Evolutionary conservation across 2,888 invertebrate genomes (phyloP), one percentile per base, ranked within the genome.

Genomic region (Apoda limacodes): DNA sequence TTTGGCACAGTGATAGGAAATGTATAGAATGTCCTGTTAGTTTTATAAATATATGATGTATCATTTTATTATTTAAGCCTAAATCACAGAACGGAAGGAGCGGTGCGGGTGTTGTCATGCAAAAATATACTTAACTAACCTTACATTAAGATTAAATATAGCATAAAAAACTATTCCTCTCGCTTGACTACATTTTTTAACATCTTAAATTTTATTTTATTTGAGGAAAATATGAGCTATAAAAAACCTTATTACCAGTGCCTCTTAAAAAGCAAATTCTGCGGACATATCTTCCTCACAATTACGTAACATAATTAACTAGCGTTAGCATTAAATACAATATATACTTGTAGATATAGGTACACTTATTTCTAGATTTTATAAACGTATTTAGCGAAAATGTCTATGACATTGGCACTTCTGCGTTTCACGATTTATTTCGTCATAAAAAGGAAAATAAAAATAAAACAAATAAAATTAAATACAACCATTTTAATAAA

Each of bases 1-100:
- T n/a, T 75, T 76, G 76, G 76, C 76, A 76, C 76, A 72, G 66
- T 61, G 47, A 48, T 65, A 65, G 63, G 65, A 61, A 60, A 62
- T n/a, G n/a, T n/a, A n/a, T n/a, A n/a, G n/a, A n/a, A n/a, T n/a
- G n/a, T 47, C 45, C 36, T 37, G 17, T 20, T 52, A 48, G 56
- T 7, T 6, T 46, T 52, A 53, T 46, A 53, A 48, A 59, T 69
- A 64, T 52, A 52, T 57, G 68, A 60, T 56, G 52, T 33, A 17
- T 37, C 15, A 9, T 25, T 9, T 15, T 32, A 42, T 39, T 30
- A 40, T 56, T 64, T 66, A 74, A 66, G 67, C 66, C 74, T 75
- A 76, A 64, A 72, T 75, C 72, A 76, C 75, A 75, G 75, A 72
- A 69, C 65, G 59, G 66, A 71, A 69, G 66, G 63, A 60, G 66